phyloP scores from a whole-genome alignment of 2,888 invertebrate species.

The Auanema sp. region DNA sequence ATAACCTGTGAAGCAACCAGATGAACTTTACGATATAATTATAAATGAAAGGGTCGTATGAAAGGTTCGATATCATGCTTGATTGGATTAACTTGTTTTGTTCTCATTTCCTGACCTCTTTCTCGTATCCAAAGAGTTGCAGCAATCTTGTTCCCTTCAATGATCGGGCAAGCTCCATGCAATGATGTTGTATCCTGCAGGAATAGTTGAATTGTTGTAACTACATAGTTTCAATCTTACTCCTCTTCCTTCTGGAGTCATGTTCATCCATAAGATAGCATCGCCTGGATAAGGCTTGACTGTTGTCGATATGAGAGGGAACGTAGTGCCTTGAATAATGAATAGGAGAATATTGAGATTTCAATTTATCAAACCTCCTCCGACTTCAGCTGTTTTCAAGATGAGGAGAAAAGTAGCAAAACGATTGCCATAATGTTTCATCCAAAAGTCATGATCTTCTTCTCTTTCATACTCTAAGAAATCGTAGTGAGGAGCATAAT shows the following conservation, averaged over 20 bases:
- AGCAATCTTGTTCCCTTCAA: slow-evolving; percentile 42
- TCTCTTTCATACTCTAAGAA: slow-evolving; percentile 20
- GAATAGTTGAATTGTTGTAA: background rate
- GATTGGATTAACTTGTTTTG: too few species aligned
- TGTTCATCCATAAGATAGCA: slow-evolving; percentile 54
- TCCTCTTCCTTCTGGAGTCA: slow-evolving; percentile 29
- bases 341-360: background rate
- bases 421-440: slow-evolving; percentile 38
- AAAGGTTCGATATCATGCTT: too few species aligned
- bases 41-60: too few species aligned
- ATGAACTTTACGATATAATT: too few species aligned
- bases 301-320: slow-evolving; percentile 33
- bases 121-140: slow-evolving; percentile 29
- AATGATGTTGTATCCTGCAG: slow-evolving; percentile 24
- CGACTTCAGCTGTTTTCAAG: slow-evolving; percentile 36
- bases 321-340: slow-evolving; percentile 42
- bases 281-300: slow-evolving; percentile 48
- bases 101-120: slow-evolving; percentile 11
- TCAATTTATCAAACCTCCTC: slow-evolving; percentile 23
- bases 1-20: background rate
- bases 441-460: slow-evolving; percentile 29
- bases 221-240: background rate
- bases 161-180: slow-evolving; percentile 55
- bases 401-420: slow-evolving; percentile 47
- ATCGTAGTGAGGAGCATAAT: slow-evolving; percentile 50